A percentile compares a stretch with the other conserved stretches of the same genome.
phyloP scores from a whole-genome alignment of 2,888 invertebrate species.

The Asteroscopus sphinx region DNA sequence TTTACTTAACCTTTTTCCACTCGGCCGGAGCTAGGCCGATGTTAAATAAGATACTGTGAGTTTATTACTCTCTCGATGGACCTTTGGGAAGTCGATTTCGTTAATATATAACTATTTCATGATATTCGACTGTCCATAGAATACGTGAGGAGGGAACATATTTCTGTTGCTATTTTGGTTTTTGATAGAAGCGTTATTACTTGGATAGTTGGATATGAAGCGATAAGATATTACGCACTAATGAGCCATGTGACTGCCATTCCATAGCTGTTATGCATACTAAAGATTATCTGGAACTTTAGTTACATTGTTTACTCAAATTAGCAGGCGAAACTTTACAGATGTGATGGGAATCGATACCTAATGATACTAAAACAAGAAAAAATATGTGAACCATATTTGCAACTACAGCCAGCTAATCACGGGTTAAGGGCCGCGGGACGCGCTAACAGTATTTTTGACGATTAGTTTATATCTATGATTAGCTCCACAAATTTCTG shows the following conservation, averaged over 20 bases:
- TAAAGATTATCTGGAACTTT: background rate
- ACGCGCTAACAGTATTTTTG: too few relatives aligned
- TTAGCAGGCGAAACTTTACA: too few relatives aligned
- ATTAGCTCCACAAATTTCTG: too few relatives aligned
- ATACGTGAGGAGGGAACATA: conserved; percentile 21
- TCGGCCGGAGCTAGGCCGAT: conserved; percentile 49
- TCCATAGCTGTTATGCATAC: background rate
- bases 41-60: conserved; percentile 57
- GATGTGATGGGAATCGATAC: too few relatives aligned
- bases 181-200: conserved; percentile 7
- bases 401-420: too few relatives aligned
- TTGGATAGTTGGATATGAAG: background rate
- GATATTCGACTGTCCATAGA: conserved; percentile 37
- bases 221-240: conserved; percentile 1
- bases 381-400: too few relatives aligned
- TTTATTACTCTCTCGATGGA: conserved; percentile 59
- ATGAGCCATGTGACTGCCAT: background rate
- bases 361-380: too few relatives aligned
- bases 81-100: conserved; percentile 48
- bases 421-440: too few relatives aligned
- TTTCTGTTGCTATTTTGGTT: conserved; percentile 14
- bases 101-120: conserved; percentile 51
- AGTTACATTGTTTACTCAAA: too few relatives aligned
- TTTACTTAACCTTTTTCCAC: conserved; percentile 59
- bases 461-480: too few relatives aligned